Conservation (phyloP, 2,888 invertebrate genomes). For the Mylabris sibirica region DNA sequence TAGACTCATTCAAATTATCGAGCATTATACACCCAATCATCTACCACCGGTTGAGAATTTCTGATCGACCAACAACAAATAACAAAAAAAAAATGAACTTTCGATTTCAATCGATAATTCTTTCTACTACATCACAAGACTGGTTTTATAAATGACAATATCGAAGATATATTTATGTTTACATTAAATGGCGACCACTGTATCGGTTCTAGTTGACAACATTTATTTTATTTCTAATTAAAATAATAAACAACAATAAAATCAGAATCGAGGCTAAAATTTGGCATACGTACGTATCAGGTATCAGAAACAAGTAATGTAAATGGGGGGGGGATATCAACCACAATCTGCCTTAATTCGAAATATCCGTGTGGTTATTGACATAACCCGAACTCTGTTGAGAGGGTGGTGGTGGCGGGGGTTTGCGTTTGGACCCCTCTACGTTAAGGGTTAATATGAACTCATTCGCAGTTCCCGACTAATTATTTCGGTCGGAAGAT, state of each 20-base stretch:
- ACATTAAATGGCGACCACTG: too few relatives aligned
- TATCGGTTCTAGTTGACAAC: not conserved
- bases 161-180: not conserved
- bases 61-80: not conserved
- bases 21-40: too few relatives aligned
- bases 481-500: slow-evolving; percentile 63
- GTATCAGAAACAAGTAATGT: slow-evolving; percentile 45
- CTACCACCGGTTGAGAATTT: too few relatives aligned
- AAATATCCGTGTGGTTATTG: slow-evolving; percentile 61
- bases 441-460: slow-evolving; percentile 62
- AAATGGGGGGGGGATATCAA: slow-evolving; percentile 48
- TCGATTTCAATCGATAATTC: too few relatives aligned
- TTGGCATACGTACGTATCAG: slow-evolving; percentile 43
- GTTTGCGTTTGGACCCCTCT: slow-evolving; percentile 45
- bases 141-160: too few relatives aligned
- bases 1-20: not conserved
- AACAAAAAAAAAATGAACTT: too few relatives aligned
- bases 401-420: slow-evolving; percentile 38
- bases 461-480: slow-evolving; percentile 61
- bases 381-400: slow-evolving; percentile 56
- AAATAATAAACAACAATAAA: slow-evolving; percentile 7
- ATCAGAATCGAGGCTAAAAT: slow-evolving; percentile 8
- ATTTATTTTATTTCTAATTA: slow-evolving; percentile 20
- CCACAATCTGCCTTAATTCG: slow-evolving; percentile 61
- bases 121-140: too few relatives aligned